Conservation (phyloP, 2,113 vertebrate species). For the Triplophysa dalaica region DNA sequence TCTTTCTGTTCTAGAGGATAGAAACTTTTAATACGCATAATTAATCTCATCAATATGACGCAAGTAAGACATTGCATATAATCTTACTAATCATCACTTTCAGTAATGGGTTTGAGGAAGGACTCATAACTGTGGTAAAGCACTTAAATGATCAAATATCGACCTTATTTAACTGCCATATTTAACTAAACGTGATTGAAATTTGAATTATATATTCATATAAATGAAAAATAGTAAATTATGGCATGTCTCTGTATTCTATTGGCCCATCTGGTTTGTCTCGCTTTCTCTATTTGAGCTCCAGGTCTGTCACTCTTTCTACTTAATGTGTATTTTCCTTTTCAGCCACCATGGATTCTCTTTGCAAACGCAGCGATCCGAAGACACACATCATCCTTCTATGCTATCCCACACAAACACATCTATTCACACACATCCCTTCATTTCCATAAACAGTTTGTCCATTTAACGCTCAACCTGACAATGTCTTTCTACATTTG, state of each 20-base stretch:
- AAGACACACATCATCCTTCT: slow-evolving; percentile 31
- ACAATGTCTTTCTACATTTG: slow-evolving; percentile 13
- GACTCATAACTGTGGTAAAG: neutral
- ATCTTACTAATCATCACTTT: too few relatives aligned
- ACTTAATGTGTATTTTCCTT: slow-evolving; percentile 75
- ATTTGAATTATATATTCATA: too few relatives aligned
- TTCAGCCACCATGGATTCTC: slow-evolving; percentile 62
- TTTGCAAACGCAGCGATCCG: slow-evolving; percentile 49
- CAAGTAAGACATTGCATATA: neutral
- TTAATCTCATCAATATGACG: neutral
- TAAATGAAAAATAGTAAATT: too few relatives aligned
- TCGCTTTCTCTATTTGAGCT: slow-evolving; percentile 8
- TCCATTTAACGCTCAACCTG: slow-evolving; percentile 20
- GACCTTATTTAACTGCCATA: neutral
- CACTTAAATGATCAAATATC: neutral
- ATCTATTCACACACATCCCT: slow-evolving; percentile 27
- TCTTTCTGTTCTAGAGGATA: slow-evolving; percentile 1
- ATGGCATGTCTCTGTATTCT: neutral
- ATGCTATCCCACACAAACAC: slow-evolving; percentile 20
- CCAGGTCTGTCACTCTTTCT: slow-evolving; percentile 13
- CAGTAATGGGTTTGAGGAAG: neutral
- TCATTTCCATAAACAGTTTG: slow-evolving; percentile 29
- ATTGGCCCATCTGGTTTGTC: neutral
- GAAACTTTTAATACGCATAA: neutral
- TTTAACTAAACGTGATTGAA: too few relatives aligned